Evolutionary conservation across 2,113 vertebrate genomes (phyloP).

Genomic region (Mus musculus): GRCm39 chr4:125252501-125253000

Average conservation of each 20-base stretch:
- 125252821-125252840: constrained; percentile 58
- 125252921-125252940: background rate
- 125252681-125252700: constrained; percentile 86
- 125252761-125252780: constrained; percentile 21
- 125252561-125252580: constrained; percentile 79
- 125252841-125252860: constrained; percentile 55
- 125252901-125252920: background rate
- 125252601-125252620: constrained; percentile 88
- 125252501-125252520: constrained; percentile 86
- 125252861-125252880: background rate
- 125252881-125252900: background rate
- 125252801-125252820: background rate
- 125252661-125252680: constrained; percentile 86
- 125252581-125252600: constrained; percentile 87
- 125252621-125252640: constrained; percentile 90
- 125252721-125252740: constrained; percentile 85
- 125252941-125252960: background rate
- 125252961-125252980: background rate
- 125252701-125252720: constrained; percentile 89
- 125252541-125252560: constrained; percentile 87
- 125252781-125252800: background rate
- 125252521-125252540: constrained; percentile 88
- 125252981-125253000: background rate
- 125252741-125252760: constrained; percentile 84
- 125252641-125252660: constrained; percentile 87